These are phyloP conservation scores for Crenuchus spilurus DNA, from an alignment of 2,797 vertebrate genomes.

Conservation along the genomic window DNA sequence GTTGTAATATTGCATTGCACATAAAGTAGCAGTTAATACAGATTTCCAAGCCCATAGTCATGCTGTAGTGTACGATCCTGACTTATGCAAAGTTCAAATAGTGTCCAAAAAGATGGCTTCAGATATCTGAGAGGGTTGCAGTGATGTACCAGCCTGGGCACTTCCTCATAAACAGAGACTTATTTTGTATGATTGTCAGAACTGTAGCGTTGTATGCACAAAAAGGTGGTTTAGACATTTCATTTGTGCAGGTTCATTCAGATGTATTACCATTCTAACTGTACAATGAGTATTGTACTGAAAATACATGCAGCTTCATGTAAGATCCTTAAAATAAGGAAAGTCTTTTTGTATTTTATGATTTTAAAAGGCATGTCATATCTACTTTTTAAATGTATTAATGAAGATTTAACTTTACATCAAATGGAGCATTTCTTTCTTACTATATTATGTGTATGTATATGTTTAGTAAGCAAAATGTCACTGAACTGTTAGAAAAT, in stretches of 20 bases:
- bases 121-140: slow-evolving; percentile 20
- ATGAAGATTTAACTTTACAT: slow-evolving; percentile 98
- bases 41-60: slow-evolving; percentile 2
- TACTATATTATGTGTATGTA: slow-evolving; percentile 86
- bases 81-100: slow-evolving; percentile 19
- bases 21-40: slow-evolving; percentile 2
- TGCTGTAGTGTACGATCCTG: neutral
- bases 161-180: slow-evolving; percentile 86
- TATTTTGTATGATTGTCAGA: slow-evolving; percentile 81
- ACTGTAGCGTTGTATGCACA: slow-evolving; percentile 80
- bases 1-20: slow-evolving; percentile 30
- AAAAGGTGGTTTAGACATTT: slow-evolving; percentile 77
- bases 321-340: slow-evolving; percentile 96
- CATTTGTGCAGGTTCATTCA: slow-evolving; percentile 92
- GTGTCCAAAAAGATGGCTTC: slow-evolving; percentile 15
- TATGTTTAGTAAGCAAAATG: slow-evolving; percentile 90
- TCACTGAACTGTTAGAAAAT: slow-evolving; percentile 90
- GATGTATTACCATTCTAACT: slow-evolving; percentile 97
- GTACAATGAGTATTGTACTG: slow-evolving; percentile 95
- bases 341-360: slow-evolving; percentile 96
- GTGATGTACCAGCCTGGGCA: slow-evolving; percentile 62
- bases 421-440: slow-evolving; percentile 90
- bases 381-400: slow-evolving; percentile 98
- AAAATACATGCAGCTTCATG: slow-evolving; percentile 95
- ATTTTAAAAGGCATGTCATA: slow-evolving; percentile 97